Percentiles rank a stretch among this genome's conserved stretches.
phyloP scores from a whole-genome alignment of 2,113 vertebrate genomes.

The Pelodiscus sinensis region DNA sequence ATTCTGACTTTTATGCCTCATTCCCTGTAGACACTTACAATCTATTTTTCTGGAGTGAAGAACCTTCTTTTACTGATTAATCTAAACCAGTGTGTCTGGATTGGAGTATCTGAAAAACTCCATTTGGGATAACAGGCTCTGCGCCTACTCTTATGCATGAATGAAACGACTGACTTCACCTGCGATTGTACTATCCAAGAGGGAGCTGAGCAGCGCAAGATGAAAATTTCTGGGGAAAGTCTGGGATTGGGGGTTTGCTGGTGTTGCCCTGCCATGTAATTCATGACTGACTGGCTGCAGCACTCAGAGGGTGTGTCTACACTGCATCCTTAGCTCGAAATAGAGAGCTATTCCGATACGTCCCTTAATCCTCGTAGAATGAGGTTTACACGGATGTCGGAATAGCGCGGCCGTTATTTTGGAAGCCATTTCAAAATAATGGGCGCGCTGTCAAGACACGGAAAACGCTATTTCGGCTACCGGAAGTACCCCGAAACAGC shows the following conservation, averaged over 20 bases:
- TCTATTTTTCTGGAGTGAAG: background rate
- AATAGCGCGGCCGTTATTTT: no score
- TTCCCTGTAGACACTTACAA: background rate
- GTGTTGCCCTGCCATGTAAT: background rate
- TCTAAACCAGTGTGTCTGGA: background rate
- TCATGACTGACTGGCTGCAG: background rate
- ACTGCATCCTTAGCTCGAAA: no score
- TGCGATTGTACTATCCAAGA: background rate
- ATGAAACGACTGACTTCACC: background rate
- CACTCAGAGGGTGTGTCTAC: background rate
- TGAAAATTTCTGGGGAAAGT: background rate
- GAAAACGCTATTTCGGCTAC: no score
- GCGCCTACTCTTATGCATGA: no score
- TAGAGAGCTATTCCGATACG: no score
- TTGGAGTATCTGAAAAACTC: background rate
- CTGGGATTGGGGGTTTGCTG: background rate
- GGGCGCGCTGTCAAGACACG: no score
- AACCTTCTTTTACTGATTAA: background rate
- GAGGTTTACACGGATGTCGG: no score
- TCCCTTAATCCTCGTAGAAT: no score
- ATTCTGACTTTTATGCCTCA: background rate
- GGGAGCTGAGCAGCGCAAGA: background rate
- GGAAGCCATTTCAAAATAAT: no score
- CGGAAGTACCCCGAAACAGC: no score
- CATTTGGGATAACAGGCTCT: background rate